A percentile compares a stretch with the other conserved stretches of the same genome.
These are phyloP conservation scores for Aldrovandia affinis DNA, from an alignment of 2,797 vertebrate genomes.

Conservation along the genomic window DNA sequence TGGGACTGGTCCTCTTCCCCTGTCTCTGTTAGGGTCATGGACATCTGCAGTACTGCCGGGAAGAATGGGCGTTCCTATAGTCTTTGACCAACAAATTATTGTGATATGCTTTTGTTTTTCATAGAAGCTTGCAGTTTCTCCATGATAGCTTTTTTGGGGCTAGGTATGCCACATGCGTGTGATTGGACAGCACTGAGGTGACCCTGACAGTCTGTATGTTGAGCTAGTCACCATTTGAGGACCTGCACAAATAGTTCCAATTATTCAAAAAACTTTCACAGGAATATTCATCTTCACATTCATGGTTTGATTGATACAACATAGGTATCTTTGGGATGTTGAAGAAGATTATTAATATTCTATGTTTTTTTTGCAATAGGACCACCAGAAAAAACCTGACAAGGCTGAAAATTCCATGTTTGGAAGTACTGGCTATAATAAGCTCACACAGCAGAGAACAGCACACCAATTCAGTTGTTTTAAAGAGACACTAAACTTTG, in stretches of 20 bases:
- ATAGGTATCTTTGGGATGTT: background rate
- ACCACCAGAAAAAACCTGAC: too few relatives aligned
- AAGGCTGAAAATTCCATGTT: too few relatives aligned
- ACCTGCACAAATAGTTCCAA: background rate
- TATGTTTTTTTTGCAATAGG: too few relatives aligned
- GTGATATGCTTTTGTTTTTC: background rate
- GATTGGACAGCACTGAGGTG: background rate
- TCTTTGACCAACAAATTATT: background rate
- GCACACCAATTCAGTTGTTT: background rate
- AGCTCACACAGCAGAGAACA: background rate
- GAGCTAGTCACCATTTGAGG: constrained; percentile 5
- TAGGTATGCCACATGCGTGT: too few relatives aligned
- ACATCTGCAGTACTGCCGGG: background rate
- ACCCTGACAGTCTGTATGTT: constrained; percentile 4
- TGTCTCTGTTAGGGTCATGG: background rate
- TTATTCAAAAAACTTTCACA: background rate
- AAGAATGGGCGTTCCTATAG: background rate
- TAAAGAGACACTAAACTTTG: background rate
- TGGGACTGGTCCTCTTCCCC: background rate
- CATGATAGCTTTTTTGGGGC: background rate
- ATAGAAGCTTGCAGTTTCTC: background rate
- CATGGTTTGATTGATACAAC: background rate
- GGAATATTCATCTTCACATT: background rate
- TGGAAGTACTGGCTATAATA: background rate
- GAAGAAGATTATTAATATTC: background rate